Percentiles rank a stretch among this genome's conserved stretches.
Evolutionary conservation across 2,113 vertebrate species (phyloP).

Genomic region (Corydoras maculifer): DNA sequence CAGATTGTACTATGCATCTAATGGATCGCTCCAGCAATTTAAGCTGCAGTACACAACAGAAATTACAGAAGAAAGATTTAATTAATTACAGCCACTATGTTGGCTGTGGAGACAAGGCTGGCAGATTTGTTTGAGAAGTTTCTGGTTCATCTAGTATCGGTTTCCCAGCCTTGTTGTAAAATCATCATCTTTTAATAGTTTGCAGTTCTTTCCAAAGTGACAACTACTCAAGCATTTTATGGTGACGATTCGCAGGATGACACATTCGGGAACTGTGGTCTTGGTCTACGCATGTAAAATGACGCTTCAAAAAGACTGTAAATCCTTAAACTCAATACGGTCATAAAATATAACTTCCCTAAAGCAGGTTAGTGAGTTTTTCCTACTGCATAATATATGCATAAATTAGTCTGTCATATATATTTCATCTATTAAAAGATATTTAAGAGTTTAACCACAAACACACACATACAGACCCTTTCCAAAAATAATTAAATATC

Average conservation of each 20-base stretch:
- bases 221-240: slow-evolving; percentile 12
- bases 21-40: slow-evolving; percentile 23
- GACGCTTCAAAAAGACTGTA: background rate
- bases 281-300: slow-evolving; percentile 9
- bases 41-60: background rate
- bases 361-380: background rate
- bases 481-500: too few relatives aligned
- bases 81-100: background rate
- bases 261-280: slow-evolving; percentile 11
- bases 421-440: too few relatives aligned
- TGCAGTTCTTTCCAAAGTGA: slow-evolving; percentile 12
- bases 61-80: background rate
- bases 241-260: slow-evolving; percentile 11
- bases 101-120: background rate
- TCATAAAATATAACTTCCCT: background rate
- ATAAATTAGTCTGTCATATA: too few relatives aligned
- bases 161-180: background rate
- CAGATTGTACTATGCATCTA: slow-evolving; percentile 14
- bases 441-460: too few relatives aligned
- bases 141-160: background rate
- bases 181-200: slow-evolving; percentile 2
- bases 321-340: slow-evolving; percentile 1
- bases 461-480: too few relatives aligned
- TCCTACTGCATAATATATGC: too few relatives aligned
- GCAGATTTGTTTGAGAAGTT: background rate